Evolutionary conservation across 2,113 vertebrate genomes (phyloP).

Genomic region (Elanus axillaris): DNA sequence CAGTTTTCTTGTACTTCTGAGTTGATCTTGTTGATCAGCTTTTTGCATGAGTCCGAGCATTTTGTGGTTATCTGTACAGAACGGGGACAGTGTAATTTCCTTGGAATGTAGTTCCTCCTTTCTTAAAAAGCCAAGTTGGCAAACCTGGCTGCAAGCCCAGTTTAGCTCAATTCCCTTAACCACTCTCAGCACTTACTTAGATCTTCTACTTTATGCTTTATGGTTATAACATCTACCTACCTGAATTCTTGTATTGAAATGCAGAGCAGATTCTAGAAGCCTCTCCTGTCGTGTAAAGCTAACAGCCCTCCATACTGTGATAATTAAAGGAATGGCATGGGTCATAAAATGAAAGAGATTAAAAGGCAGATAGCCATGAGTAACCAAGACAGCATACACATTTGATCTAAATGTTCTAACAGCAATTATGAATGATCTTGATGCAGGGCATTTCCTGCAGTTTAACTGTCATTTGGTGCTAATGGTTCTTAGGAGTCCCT

Average conservation of each 20-base stretch:
- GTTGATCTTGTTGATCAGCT: not conserved
- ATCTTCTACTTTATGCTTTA: slow-evolving; percentile 37
- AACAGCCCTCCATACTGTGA: slow-evolving; percentile 43
- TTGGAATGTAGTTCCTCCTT: slow-evolving; percentile 32
- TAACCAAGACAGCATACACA: slow-evolving; percentile 52
- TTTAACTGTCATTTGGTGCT: slow-evolving; percentile 54
- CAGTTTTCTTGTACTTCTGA: not conserved
- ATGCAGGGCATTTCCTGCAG: slow-evolving; percentile 43
- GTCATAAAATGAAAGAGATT: slow-evolving; percentile 53
- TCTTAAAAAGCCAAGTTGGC: slow-evolving; percentile 21
- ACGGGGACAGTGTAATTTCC: not conserved
- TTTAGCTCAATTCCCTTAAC: slow-evolving; percentile 21
- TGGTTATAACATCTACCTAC: slow-evolving; percentile 1
- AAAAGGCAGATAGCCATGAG: slow-evolving; percentile 29
- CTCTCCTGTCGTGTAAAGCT: slow-evolving; percentile 38
- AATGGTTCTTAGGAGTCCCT: slow-evolving; percentile 28
- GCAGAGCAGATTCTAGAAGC: slow-evolving; percentile 31
- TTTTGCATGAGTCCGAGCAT: not conserved
- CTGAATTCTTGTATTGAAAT: slow-evolving; percentile 39
- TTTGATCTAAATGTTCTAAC: slow-evolving; percentile 45
- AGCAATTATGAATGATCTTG: slow-evolving; percentile 52
- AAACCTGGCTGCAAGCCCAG: slow-evolving; percentile 24
- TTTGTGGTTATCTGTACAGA: slow-evolving; percentile 5
- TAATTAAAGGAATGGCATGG: slow-evolving; percentile 56
- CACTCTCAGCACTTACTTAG: slow-evolving; percentile 16